phyloP scores from a whole-genome alignment of 92 coral and sea anemone species.

The Heliopora coerulea region DNA sequence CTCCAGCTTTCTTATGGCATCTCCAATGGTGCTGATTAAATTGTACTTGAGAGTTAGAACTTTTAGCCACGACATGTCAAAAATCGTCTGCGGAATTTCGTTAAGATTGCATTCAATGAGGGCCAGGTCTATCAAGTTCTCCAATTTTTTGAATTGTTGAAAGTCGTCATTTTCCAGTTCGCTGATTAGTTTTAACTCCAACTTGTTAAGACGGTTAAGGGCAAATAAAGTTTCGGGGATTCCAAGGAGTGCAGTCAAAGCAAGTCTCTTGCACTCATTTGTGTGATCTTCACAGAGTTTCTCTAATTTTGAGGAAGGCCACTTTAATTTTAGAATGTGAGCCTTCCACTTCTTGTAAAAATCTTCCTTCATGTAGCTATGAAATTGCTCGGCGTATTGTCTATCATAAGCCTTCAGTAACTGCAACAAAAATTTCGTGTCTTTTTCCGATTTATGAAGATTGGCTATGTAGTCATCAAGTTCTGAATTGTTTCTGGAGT shows the following conservation, averaged over 20 bases:
- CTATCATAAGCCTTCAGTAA: slow-evolving; percentile 46
- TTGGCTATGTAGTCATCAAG: slow-evolving; percentile 12
- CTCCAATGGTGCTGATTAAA: slow-evolving; percentile 31
- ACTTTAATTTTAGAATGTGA: slow-evolving; percentile 35
- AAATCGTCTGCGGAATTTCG: slow-evolving; percentile 45
- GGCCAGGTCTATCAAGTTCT: slow-evolving; percentile 1
- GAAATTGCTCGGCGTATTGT: slow-evolving; percentile 44
- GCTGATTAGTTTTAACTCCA: slow-evolving; percentile 37
- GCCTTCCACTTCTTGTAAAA: slow-evolving; percentile 46
- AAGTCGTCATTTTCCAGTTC: neutral
- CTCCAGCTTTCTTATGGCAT: no score
- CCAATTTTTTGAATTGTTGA: neutral
- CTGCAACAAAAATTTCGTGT: slow-evolving; percentile 44
- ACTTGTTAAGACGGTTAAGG: slow-evolving; percentile 23
- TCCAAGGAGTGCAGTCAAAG: slow-evolving; percentile 36
- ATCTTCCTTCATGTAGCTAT: slow-evolving; percentile 39
- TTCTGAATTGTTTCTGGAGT: no score
- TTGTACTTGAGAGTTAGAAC: slow-evolving; percentile 45
- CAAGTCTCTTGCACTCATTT: slow-evolving; percentile 44
- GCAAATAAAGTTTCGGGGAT: slow-evolving; percentile 57
- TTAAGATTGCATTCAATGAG: slow-evolving; percentile 38
- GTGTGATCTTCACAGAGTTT: slow-evolving; percentile 3
- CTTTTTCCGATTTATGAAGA: slow-evolving; percentile 13
- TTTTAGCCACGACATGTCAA: slow-evolving; percentile 40
- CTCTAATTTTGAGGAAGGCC: slow-evolving; percentile 55